A percentile compares a stretch with the other conserved stretches of the same genome.
These are phyloP conservation scores for Camponotus floridanus DNA, from an alignment of 1,140 invertebrate genomes.

Conservation along the genomic window DNA sequence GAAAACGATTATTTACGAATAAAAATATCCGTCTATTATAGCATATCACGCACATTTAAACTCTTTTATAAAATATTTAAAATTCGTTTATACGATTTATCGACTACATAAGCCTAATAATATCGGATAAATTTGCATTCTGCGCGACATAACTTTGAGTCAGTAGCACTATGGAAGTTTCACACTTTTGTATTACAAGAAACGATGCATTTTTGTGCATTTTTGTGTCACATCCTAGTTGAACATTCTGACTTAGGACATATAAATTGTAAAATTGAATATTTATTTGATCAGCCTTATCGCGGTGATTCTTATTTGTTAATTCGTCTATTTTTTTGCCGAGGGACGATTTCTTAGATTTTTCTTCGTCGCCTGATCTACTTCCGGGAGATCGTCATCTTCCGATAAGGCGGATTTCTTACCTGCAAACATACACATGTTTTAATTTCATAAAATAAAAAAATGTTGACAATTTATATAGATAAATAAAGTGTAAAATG, in stretches of 20 bases:
- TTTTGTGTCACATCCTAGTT: not conserved
- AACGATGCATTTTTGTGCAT: not conserved
- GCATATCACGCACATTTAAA: not conserved
- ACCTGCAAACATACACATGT: constrained; percentile 70
- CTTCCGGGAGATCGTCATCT: constrained; percentile 90
- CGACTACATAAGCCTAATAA: not conserved
- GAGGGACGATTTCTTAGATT: constrained; percentile 84
- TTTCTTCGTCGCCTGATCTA: constrained; percentile 89
- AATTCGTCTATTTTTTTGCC: constrained; percentile 82
- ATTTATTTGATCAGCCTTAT: constrained; percentile 58
- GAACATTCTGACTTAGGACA: constrained; percentile 5
- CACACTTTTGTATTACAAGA: constrained; percentile 21
- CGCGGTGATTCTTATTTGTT: constrained; percentile 17
- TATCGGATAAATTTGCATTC: not conserved
- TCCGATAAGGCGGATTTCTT: constrained; percentile 85
- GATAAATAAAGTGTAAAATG: not conserved
- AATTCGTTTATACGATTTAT: constrained; percentile 3
- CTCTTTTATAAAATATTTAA: constrained; percentile 8
- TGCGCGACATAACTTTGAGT: not conserved
- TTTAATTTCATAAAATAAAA: not conserved
- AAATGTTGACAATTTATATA: not conserved
- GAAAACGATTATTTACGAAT: not conserved
- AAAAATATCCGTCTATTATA: not conserved
- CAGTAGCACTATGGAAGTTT: constrained; percentile 40
- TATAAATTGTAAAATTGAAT: constrained; percentile 27